Evolutionary conservation across 2,797 vertebrate species (phyloP).

Genomic region (Leucoraja ocellata): DNA sequence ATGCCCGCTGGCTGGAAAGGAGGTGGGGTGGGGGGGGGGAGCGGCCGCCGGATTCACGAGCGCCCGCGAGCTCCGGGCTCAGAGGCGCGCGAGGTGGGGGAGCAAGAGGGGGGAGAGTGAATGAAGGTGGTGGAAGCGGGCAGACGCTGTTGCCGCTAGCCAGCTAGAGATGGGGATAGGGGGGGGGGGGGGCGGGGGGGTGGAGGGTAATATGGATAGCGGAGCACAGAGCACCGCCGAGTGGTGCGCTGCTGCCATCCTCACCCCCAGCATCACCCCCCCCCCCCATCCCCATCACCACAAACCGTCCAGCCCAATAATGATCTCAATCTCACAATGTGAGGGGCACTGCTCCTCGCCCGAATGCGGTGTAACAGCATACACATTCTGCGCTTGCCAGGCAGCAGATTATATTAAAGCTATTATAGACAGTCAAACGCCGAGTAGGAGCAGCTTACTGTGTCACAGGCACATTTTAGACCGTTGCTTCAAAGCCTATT

Average conservation of each 20-base stretch:
- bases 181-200: no score
- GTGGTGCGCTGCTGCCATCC: background rate
- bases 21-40: no score
- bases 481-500: background rate
- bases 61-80: no score
- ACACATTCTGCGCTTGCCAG: background rate
- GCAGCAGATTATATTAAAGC: background rate
- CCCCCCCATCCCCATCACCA: background rate
- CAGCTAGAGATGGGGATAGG: background rate
- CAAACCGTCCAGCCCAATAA: background rate
- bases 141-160: background rate
- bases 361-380: background rate
- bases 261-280: background rate
- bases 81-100: background rate
- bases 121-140: background rate
- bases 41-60: no score
- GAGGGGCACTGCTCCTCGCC: background rate
- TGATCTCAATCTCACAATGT: background rate
- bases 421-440: background rate
- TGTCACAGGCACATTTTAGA: constrained; percentile 4
- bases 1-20: background rate
- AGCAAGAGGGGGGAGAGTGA: background rate
- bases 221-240: background rate
- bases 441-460: background rate
- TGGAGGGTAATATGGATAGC: background rate